Conservation (phyloP, 1,140 invertebrate species). For the Tachypleus tridentatus region DNA sequence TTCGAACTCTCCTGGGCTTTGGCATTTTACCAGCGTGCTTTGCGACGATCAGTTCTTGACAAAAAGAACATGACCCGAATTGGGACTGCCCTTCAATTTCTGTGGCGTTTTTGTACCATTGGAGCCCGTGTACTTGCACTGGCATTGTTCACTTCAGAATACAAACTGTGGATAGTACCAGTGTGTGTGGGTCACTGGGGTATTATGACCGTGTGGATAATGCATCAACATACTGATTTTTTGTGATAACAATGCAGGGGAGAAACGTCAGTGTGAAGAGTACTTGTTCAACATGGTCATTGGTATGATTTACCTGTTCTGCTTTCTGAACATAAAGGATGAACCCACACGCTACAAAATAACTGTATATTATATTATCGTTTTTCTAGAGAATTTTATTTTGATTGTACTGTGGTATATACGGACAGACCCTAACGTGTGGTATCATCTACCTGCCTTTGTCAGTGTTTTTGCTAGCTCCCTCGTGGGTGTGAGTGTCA, state of each 20-base stretch:
- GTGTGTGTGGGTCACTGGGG: conserved; percentile 37
- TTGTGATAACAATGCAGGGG: conserved; percentile 28
- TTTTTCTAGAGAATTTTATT: conserved; percentile 37
- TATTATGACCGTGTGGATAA: conserved; percentile 38
- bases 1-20: conserved; percentile 36
- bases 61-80: conserved; percentile 30
- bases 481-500: conserved; percentile 30
- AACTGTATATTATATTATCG: conserved; percentile 35
- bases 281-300: conserved; percentile 38
- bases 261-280: conserved; percentile 29
- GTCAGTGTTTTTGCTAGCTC: conserved; percentile 27
- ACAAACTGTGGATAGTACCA: conserved; percentile 24
- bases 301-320: conserved; percentile 39
- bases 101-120: conserved; percentile 33
- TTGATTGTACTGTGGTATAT: conserved; percentile 38
- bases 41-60: conserved; percentile 34
- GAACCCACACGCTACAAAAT: conserved; percentile 34
- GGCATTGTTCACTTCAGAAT: conserved; percentile 26
- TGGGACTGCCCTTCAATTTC: conserved; percentile 33
- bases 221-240: conserved; percentile 35
- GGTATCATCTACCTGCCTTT: conserved; percentile 28
- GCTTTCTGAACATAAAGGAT: conserved; percentile 40
- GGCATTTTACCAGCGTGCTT: conserved; percentile 37
- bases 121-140: conserved; percentile 23
- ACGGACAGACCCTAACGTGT: conserved; percentile 14